Base-by-base conservation (phyloP, 1,140 invertebrate genomes). In the Cydia fagiglandana region DNA sequence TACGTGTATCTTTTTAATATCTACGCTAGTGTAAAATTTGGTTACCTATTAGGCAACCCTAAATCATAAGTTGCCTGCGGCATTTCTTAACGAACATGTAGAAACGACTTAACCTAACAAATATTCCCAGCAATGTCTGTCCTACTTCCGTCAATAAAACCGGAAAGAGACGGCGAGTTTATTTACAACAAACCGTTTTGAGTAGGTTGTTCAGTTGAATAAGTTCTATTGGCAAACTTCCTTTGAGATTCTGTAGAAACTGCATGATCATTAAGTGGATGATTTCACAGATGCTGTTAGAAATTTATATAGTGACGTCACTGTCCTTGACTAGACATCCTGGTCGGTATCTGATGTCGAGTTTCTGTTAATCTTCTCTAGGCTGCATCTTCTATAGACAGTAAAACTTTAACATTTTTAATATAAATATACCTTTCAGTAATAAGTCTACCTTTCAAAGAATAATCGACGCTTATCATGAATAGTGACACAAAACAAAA, bases 81-180 rank as follows among this genome's bases (percentile, higher is more conserved):
- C 66, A 70, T 45, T 41, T 70, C 28, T 24, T 38, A 45, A 70
- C 17, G 38, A n/a, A 70, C 13, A 30, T 17, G 47, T 53, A 53
- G 3, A 61, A 20, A 56, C 53, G 4, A 68, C 4, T 68, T 68
- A n/a, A 68, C 30, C 15, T 34, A 38, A 4, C 28, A n/a, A 13
- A 34, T 68, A 15, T 28, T 68, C 15, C 53, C 64, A 38, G 34
- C 30, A 28, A 70, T 12, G 13, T 38, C 17, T 41, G 66, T 70
- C 38, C 66, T 70, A 38, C 30, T 70, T 61, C 56, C 66, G 30
- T 17, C 66, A 12, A 70, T 34, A 70, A 10, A n/a, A 70, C 66
- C 66, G 66, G 66, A 38, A 41, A 70, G 66, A 70, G 66, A 70
- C 17, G 7, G 34, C 5, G 20, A 17, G 6, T 17, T 70, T 70